Evolutionary conservation across 2,888 invertebrate genomes (phyloP), one percentile per base, ranked within the genome.

Genomic region (Eumacrocentrus americanus): DNA sequence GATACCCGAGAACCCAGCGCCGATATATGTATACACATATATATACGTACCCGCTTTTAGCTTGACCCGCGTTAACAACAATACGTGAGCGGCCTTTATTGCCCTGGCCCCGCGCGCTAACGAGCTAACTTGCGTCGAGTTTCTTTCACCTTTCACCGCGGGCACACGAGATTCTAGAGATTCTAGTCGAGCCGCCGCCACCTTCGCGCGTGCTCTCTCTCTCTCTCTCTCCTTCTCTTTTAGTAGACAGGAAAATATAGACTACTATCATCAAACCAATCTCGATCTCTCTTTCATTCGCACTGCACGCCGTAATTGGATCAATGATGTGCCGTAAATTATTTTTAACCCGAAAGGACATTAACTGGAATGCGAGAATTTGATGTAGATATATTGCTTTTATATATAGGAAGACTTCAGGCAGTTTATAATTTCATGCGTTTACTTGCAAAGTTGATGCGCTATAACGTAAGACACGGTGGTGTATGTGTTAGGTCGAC

Each of bases 41-140:
- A n/a, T n/a, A n/a, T n/a, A n/a, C n/a, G n/a, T n/a, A 60, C 56
- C 61, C 64, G 64, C 63, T 69, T 69, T 71, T 66, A 65, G 60
- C 66, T 37, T 63, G 66, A 63, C 65, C 64, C 63, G 59, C 66
- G 68, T 67, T 70, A 67, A 68, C 67, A 72, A 72, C 68, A 72
- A 70, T 71, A 72, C 70, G 67, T 67, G 71, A 67, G 44, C 65
- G 51, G 58, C 63, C 67, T 63, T 57, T 68, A 66, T 66, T 64
- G 67, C 64, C 68, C 65, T 62, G 59, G 56, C 63, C 61, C 60
- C 62, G 62, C 58, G 42, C 63, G 63, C 69, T 72, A 72, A 72
- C 72, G 68, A 71, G 70, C 67, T 60, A 62, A 67, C 60, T 59
- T 64, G 47, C 61, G 47, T 58, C 57, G 60, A 47, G 55, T 63